Conservation (phyloP, 1,140 invertebrate genomes). For the Dendrolimus punctatus region DNA sequence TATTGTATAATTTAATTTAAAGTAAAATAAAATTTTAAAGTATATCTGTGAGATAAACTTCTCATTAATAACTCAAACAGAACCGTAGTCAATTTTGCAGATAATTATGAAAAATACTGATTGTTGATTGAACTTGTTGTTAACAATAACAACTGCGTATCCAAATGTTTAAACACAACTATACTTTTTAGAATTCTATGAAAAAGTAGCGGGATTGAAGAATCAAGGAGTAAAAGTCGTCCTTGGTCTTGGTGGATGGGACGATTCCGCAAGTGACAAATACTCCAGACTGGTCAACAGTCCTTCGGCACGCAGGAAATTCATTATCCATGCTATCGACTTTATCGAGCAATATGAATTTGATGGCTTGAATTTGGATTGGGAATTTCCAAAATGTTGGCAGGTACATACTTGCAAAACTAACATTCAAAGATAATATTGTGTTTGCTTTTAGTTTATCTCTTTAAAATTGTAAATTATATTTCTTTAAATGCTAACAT, state of each 20-base stretch:
- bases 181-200: slow-evolving; percentile 81
- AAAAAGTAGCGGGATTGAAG: slow-evolving; percentile 83
- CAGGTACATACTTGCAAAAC: slow-evolving; percentile 76
- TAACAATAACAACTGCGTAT: too few species aligned
- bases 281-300: slow-evolving; percentile 89
- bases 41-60: too few species aligned
- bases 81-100: too few species aligned
- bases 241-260: slow-evolving; percentile 92
- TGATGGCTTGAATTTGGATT: slow-evolving; percentile 90
- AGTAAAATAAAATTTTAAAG: too few species aligned
- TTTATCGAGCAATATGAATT: slow-evolving; percentile 87
- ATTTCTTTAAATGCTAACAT: slow-evolving; percentile 9
- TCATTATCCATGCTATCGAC: slow-evolving; percentile 82
- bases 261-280: slow-evolving; percentile 89
- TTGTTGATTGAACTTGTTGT: too few species aligned
- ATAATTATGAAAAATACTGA: too few species aligned
- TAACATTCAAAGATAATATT: too few species aligned
- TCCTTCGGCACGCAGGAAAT: slow-evolving; percentile 78
- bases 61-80: too few species aligned
- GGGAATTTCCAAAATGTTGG: slow-evolving; percentile 95
- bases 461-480: not conserved
- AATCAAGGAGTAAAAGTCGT: slow-evolving; percentile 84
- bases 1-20: too few species aligned
- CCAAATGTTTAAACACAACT: too few species aligned
- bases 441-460: too few species aligned